Conservation (phyloP, 2,888 invertebrate species). For the Macroteleia sp. region DNA sequence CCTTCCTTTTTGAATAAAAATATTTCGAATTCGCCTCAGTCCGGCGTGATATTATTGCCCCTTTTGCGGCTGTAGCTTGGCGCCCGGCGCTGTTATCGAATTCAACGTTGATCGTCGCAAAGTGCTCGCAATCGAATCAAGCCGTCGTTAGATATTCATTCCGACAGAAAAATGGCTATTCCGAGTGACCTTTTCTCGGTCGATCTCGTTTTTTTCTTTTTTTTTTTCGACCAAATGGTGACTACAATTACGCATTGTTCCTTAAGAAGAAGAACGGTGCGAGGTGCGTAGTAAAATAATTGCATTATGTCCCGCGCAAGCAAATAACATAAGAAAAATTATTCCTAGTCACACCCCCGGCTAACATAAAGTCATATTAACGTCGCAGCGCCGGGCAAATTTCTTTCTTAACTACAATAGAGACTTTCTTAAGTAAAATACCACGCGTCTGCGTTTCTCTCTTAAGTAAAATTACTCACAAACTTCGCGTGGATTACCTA, state of each 20-base stretch:
- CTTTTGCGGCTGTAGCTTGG: conserved; percentile 10
- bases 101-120: conserved; percentile 17
- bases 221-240: no score
- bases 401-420: conserved; percentile 62
- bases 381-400: conserved; percentile 39
- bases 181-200: background rate
- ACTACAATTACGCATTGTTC: conserved; percentile 24
- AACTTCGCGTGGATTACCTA: conserved; percentile 27
- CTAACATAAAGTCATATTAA: conserved; percentile 62
- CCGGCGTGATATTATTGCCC: conserved; percentile 61
- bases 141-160: conserved; percentile 22
- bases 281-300: conserved; percentile 44
- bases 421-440: conserved; percentile 60
- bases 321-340: conserved; percentile 59
- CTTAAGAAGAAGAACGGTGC: conserved; percentile 2
- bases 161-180: conserved; percentile 1
- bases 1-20: conserved; percentile 73
- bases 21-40: conserved; percentile 71
- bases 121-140: conserved; percentile 24
- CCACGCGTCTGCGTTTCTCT: conserved; percentile 15
- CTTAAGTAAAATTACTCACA: conserved; percentile 43
- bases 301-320: conserved; percentile 39
- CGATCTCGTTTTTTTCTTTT: conserved; percentile 3
- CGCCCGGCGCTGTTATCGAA: conserved; percentile 19
- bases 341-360: conserved; percentile 52